These are phyloP conservation scores for Chymomyza procnemis DNA, from an alignment of 2,888 invertebrate genomes.

Conservation along the genomic window DNA sequence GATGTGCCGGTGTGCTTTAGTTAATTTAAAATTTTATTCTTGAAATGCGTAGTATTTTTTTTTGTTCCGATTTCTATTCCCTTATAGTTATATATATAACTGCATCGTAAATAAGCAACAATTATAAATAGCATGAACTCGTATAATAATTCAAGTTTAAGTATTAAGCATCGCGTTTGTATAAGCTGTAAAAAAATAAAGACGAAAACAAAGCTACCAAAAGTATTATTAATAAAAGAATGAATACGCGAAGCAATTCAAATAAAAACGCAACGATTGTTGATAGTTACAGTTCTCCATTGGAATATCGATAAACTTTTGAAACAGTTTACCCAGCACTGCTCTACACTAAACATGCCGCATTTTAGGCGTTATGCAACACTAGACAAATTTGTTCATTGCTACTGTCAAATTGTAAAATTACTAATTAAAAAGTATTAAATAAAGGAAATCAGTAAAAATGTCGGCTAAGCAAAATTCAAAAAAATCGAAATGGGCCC, in stretches of 20 bases:
- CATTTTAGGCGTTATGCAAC: background rate
- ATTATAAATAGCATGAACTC: constrained; percentile 1
- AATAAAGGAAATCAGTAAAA: constrained; percentile 28
- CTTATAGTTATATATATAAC: background rate
- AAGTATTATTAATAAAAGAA: background rate
- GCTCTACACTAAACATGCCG: background rate
- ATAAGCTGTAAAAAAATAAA: constrained; percentile 8
- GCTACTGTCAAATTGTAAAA: background rate
- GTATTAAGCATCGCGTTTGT: constrained; percentile 1
- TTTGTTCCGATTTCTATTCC: background rate
- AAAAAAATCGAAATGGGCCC: constrained; percentile 83
- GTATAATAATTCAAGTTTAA: background rate
- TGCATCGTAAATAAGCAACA: background rate
- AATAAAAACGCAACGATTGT: background rate
- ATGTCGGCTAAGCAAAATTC: constrained; percentile 76
- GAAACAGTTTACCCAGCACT: background rate
- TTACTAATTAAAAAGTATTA: background rate
- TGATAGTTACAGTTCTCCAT: background rate
- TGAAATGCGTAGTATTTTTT: background rate
- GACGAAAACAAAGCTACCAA: constrained; percentile 35
- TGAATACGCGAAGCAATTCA: background rate
- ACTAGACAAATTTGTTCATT: background rate
- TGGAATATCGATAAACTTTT: background rate
- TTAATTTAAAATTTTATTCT: background rate
- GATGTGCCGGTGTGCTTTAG: background rate